Evolutionary conservation across 2,888 invertebrate species (phyloP).

Genomic region (Lamellibrachia satsuma): DNA sequence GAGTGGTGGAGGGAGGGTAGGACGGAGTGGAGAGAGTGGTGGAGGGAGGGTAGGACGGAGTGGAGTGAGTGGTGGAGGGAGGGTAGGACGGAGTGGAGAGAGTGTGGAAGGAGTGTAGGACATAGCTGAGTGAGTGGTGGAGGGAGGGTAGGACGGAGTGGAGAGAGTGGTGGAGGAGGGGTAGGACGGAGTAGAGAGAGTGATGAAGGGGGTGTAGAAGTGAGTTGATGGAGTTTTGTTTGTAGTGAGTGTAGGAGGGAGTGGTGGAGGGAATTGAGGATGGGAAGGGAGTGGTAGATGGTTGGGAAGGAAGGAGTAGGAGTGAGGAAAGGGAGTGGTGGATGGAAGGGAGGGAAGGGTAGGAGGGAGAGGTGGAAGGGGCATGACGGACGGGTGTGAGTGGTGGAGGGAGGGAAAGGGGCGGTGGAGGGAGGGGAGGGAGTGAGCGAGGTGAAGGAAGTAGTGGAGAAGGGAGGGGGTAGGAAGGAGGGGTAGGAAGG

Average conservation of each 20-base stretch:
- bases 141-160: background rate
- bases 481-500: no score
- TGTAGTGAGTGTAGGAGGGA: background rate
- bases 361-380: background rate
- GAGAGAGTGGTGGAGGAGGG: no score
- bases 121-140: background rate
- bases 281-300: background rate
- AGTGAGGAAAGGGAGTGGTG: background rate
- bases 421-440: background rate
- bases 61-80: background rate
- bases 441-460: no score
- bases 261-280: no score
- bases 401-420: background rate
- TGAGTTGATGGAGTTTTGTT: no score
- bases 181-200: background rate
- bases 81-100: background rate
- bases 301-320: background rate
- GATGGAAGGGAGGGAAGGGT: background rate
- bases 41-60: background rate
- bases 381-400: background rate
- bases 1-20: no score
- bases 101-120: background rate
- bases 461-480: no score
- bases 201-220: no score
- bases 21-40: no score